phyloP scores from a whole-genome alignment of 2,113 vertebrate species.

The Formicarius rufipectus region DNA sequence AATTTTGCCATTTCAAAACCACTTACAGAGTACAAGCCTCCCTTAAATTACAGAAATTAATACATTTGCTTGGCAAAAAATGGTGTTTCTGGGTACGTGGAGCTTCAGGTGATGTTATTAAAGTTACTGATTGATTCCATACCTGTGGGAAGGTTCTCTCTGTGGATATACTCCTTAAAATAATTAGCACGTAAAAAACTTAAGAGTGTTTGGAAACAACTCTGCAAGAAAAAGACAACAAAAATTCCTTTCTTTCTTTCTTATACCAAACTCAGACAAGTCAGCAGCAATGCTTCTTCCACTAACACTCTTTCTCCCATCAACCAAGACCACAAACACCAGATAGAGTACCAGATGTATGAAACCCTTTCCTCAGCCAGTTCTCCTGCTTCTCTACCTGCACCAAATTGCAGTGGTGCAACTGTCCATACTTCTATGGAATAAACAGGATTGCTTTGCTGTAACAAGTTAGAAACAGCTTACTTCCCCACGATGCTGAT shows the following conservation, averaged over 20 bases:
- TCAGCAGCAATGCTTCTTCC: accelerated
- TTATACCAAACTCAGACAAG: background rate
- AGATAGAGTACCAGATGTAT: background rate
- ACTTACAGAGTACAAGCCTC: background rate
- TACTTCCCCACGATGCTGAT: background rate
- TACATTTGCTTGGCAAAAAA: background rate
- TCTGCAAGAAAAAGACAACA: background rate
- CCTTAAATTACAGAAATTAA: background rate
- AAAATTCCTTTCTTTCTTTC: background rate
- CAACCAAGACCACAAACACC: background rate
- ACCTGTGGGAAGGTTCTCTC: background rate
- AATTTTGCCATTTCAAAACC: background rate
- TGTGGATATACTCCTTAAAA: background rate
- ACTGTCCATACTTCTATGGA: background rate
- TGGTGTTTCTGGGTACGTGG: background rate
- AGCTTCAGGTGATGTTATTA: background rate
- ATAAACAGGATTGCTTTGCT: background rate
- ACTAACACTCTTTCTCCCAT: background rate
- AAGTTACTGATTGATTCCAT: background rate
- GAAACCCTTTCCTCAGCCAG: background rate
- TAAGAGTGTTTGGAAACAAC: background rate
- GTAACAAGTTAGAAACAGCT: background rate
- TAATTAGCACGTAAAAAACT: background rate
- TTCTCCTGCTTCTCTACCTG: background rate
- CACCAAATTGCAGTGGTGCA: background rate